These are phyloP conservation scores for Paramisgurnus dabryanus DNA, from an alignment of 2,113 vertebrate species.

Conservation along the genomic window DNA sequence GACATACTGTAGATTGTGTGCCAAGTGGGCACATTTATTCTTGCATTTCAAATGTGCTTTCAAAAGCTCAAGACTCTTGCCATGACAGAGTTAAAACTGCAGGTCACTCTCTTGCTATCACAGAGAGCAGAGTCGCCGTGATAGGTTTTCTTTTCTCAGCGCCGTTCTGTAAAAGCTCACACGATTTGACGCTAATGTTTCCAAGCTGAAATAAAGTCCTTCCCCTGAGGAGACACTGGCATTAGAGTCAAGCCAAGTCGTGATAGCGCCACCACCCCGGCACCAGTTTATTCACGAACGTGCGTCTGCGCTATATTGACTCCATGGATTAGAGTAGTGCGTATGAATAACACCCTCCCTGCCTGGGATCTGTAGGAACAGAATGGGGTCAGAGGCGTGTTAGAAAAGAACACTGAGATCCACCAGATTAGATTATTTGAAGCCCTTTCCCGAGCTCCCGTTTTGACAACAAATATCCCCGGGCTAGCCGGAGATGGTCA, in stretches of 20 bases:
- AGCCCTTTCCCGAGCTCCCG: slow-evolving; percentile 53
- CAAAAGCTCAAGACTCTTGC: slow-evolving; percentile 21
- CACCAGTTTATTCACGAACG: slow-evolving; percentile 55
- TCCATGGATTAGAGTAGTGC: slow-evolving; percentile 51
- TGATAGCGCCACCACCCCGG: slow-evolving; percentile 46
- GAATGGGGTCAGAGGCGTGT: slow-evolving; percentile 65
- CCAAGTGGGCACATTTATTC: slow-evolving; percentile 26
- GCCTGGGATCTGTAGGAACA: slow-evolving; percentile 56
- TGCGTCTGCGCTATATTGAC: slow-evolving; percentile 46
- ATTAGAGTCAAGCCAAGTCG: slow-evolving; percentile 52
- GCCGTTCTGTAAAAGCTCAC: slow-evolving; percentile 40
- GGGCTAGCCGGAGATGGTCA: slow-evolving; percentile 53
- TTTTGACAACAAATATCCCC: slow-evolving; percentile 62
- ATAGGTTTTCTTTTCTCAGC: slow-evolving; percentile 30
- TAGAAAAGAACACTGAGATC: slow-evolving; percentile 55
- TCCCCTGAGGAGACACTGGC: slow-evolving; percentile 50
- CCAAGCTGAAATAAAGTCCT: slow-evolving; percentile 44
- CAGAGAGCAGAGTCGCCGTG: slow-evolving; percentile 36
- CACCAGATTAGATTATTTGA: slow-evolving; percentile 64
- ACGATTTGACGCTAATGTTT: slow-evolving; percentile 37
- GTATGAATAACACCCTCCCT: slow-evolving; percentile 39
- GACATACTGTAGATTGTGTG: slow-evolving; percentile 26
- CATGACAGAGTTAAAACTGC: slow-evolving; percentile 37
- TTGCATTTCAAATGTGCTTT: slow-evolving; percentile 17
- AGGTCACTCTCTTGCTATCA: slow-evolving; percentile 31